These are phyloP conservation scores for Aviceda subcristata DNA, from an alignment of 2,113 vertebrate genomes.

Conservation along the genomic window DNA sequence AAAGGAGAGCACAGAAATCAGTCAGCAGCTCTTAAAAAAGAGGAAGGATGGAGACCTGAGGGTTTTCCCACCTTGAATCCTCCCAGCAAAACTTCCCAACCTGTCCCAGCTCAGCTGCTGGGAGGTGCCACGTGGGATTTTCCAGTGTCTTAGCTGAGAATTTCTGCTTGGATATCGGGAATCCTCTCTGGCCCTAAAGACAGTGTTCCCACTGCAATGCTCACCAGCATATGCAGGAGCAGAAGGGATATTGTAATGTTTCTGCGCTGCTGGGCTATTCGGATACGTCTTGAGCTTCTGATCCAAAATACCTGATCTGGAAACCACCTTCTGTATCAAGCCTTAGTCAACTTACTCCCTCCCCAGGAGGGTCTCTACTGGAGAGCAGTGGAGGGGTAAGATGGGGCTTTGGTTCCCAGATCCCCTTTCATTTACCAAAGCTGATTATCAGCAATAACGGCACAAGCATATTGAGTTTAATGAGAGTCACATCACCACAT, in stretches of 20 bases:
- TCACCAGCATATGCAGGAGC: neutral
- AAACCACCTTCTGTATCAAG: neutral
- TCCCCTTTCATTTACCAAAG: neutral
- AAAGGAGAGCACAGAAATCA: neutral
- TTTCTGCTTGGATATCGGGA: neutral
- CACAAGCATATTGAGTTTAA: accelerated
- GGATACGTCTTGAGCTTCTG: neutral
- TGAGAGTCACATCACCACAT: accelerated
- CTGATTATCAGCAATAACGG: neutral
- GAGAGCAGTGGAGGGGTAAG: neutral
- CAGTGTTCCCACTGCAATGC: accelerated
- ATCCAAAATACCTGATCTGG: neutral
- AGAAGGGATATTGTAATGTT: neutral
- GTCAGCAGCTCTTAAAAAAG: neutral
- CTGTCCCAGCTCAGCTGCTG: neutral
- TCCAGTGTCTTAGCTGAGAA: neutral
- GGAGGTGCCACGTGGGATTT: neutral
- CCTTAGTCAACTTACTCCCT: neutral
- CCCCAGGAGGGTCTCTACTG: neutral
- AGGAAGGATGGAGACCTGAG: neutral
- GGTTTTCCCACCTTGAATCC: neutral
- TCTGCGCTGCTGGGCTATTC: neutral
- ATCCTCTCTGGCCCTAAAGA: neutral
- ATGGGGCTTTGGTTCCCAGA: neutral
- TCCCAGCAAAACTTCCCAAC: neutral